Evolutionary conservation across 1,140 invertebrate species (phyloP).

Genomic region (Drosophila truncata): DNA sequence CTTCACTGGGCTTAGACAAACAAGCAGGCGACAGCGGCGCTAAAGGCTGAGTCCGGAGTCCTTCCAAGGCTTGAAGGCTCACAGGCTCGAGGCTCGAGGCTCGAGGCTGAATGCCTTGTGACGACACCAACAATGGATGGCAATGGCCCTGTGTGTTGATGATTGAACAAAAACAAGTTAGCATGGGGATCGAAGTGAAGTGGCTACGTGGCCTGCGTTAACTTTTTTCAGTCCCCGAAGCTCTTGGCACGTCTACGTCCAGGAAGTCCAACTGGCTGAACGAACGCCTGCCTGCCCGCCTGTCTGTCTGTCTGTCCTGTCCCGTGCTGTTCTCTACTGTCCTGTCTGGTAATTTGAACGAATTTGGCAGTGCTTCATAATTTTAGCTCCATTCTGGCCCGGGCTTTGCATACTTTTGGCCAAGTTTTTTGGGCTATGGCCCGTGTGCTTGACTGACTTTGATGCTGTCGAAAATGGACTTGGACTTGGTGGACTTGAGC

Average conservation of each 20-base stretch:
- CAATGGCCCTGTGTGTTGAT: constrained; percentile 73
- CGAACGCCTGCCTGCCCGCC: constrained; percentile 9
- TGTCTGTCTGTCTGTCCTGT: constrained; percentile 4
- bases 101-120: constrained; percentile 5
- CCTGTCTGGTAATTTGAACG: constrained; percentile 49
- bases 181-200: constrained; percentile 34
- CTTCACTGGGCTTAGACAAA: constrained; percentile 79
- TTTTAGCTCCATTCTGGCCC: constrained; percentile 35
- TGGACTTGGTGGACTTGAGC: constrained; percentile 26
- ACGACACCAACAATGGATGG: constrained; percentile 33
- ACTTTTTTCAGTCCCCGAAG: constrained; percentile 7
- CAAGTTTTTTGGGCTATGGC: constrained; percentile 55
- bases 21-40: constrained; percentile 47
- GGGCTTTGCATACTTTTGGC: constrained; percentile 51
- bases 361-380: constrained; percentile 69
- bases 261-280: constrained; percentile 30
- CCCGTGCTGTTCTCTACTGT: not conserved
- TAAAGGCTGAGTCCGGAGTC: constrained; percentile 1
- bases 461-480: constrained; percentile 73
- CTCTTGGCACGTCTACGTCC: constrained; percentile 40
- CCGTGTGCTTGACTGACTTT: constrained; percentile 73
- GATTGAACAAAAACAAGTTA: constrained; percentile 79
- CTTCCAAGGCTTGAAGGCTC: constrained; percentile 8
- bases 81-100: not conserved
- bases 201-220: constrained; percentile 58